phyloP scores from a whole-genome alignment of 2,888 invertebrate species.

The Alloplasta piceator region DNA sequence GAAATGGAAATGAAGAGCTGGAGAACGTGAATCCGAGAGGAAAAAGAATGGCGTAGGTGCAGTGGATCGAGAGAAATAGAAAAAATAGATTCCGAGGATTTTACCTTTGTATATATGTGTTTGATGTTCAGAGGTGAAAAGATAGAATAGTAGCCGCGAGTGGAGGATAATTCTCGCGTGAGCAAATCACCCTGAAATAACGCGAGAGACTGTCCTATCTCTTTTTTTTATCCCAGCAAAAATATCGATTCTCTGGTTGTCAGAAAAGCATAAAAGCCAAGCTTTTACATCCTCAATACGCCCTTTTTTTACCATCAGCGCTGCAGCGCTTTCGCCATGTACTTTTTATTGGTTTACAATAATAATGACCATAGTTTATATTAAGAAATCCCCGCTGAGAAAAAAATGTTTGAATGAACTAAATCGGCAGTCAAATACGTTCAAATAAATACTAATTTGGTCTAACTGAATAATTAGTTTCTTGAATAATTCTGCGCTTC shows the following conservation, averaged over 20 bases:
- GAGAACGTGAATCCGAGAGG: background rate
- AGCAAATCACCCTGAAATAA: conserved; percentile 37
- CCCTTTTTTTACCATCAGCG: too few species aligned
- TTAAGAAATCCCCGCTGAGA: too few species aligned
- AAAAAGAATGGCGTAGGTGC: conserved; percentile 6
- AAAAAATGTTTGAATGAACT: too few species aligned
- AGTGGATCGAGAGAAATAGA: background rate
- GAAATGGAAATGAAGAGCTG: background rate
- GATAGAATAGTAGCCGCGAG: conserved; percentile 10
- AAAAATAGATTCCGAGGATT: background rate
- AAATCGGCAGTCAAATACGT: too few species aligned
- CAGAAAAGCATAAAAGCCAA: too few species aligned
- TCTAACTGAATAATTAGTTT: too few species aligned
- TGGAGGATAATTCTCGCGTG: conserved; percentile 34
- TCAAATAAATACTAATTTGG: too few species aligned
- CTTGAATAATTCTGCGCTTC: too few species aligned
- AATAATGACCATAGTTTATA: too few species aligned
- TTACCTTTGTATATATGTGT: background rate
- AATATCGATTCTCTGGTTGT: background rate
- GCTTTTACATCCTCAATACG: too few species aligned
- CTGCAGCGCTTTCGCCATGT: too few species aligned
- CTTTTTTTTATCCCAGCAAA: conserved; percentile 5
- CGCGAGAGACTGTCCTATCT: conserved; percentile 6
- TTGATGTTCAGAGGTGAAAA: background rate
- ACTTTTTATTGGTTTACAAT: too few species aligned